Conservation (phyloP, 23 tunicate genomes). For the Ciona savignyi region DNA sequence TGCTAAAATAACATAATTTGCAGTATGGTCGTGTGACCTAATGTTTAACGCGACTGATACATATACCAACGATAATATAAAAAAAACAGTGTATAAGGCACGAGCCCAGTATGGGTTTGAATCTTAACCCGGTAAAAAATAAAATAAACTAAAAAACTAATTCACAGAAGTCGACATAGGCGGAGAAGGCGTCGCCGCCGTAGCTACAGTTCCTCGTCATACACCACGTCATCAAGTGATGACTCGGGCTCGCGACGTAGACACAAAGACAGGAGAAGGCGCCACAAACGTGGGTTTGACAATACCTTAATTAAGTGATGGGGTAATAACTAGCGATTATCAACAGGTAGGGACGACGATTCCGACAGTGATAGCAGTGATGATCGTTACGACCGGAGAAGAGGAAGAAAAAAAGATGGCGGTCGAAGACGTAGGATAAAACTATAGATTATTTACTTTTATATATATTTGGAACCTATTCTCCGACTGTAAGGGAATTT, state of each 20-base stretch:
- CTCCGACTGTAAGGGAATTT: too few species aligned
- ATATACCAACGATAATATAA: too few species aligned
- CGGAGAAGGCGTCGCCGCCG: conserved; percentile 50
- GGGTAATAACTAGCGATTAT: too few species aligned
- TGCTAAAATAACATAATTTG: too few species aligned
- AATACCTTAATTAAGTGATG: too few species aligned
- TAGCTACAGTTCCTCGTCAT: conserved; percentile 38
- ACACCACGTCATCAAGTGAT: conserved; percentile 27
- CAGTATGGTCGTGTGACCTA: too few species aligned
- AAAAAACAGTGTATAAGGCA: too few species aligned
- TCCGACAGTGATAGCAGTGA: conserved; percentile 51
- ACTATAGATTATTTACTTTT: neutral
- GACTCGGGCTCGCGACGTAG: conserved; percentile 54
- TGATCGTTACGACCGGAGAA: conserved; percentile 9
- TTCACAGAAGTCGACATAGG: conserved; percentile 7
- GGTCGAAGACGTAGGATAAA: neutral
- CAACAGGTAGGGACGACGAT: conserved; percentile 9
- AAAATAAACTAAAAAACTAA: too few species aligned
- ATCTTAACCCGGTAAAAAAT: too few species aligned
- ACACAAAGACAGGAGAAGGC: conserved; percentile 16
- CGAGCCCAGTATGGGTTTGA: too few species aligned
- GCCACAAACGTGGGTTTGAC: neutral
- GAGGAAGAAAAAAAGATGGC: conserved; percentile 39
- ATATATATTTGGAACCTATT: too few species aligned
- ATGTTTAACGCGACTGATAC: too few species aligned